These are phyloP conservation scores for Blastobasis adustella DNA, from an alignment of 2,888 invertebrate species.

Conservation along the genomic window DNA sequence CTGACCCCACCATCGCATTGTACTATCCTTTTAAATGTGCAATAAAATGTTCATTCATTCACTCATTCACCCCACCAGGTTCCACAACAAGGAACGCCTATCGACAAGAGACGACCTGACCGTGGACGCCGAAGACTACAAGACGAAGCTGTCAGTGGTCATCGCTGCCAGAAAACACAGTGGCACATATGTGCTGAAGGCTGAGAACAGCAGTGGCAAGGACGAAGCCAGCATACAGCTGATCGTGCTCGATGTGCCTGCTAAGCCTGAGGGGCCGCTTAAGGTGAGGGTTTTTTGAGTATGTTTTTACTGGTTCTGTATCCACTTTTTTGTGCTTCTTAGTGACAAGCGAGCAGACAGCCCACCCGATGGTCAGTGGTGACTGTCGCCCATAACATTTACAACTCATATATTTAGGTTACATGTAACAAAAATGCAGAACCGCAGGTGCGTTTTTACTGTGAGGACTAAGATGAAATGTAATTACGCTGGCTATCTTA, in stretches of 20 bases:
- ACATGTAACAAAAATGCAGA: too few species aligned
- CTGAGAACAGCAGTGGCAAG: constrained; percentile 91
- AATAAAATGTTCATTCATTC: not conserved
- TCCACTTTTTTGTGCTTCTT: too few species aligned
- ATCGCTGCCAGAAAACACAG: constrained; percentile 85
- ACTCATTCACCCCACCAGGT: constrained; percentile 43
- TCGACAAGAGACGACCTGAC: constrained; percentile 79
- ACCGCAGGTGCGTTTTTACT: too few species aligned
- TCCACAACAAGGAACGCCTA: constrained; percentile 89
- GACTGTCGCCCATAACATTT: too few species aligned
- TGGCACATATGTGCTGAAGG: constrained; percentile 89
- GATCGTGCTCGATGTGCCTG: constrained; percentile 89
- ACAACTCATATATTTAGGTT: too few species aligned
- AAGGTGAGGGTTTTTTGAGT: constrained; percentile 68
- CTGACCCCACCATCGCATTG: too few species aligned
- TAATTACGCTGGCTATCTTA: too few species aligned
- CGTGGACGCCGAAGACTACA: constrained; percentile 89
- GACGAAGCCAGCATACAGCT: constrained; percentile 92
- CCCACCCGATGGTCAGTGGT: too few species aligned
- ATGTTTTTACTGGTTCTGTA: too few species aligned
- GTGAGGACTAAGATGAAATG: too few species aligned
- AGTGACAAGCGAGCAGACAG: too few species aligned
- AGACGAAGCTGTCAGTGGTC: constrained; percentile 85
- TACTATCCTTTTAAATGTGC: too few species aligned
- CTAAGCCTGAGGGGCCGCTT: constrained; percentile 94